A percentile compares a stretch with the other conserved stretches of the same genome.
Conservation (phyloP, 2,888 invertebrate species). For the Mesorhabditis belari region DNA sequence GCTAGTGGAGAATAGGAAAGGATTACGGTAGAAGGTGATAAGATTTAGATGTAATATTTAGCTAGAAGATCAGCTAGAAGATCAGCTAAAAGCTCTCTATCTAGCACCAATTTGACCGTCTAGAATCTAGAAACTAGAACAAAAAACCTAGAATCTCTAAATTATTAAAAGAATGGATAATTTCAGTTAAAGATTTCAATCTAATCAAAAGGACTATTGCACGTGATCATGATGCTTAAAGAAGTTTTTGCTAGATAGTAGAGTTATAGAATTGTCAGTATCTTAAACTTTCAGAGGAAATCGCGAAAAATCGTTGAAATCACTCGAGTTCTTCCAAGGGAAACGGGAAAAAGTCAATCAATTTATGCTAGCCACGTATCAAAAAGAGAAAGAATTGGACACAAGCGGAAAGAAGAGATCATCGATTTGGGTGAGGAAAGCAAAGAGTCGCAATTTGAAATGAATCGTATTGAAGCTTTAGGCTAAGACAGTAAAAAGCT, state of each 20-base stretch:
- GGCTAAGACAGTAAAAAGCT: no score
- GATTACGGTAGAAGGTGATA: not conserved
- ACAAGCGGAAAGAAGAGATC: not conserved
- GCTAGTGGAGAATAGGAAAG: not conserved
- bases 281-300: conserved; percentile 31
- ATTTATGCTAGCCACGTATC: conserved; percentile 26
- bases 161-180: no score
- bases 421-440: no score
- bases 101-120: not conserved
- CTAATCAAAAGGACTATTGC: no score
- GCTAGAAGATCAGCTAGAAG: not conserved
- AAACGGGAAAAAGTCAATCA: conserved; percentile 16
- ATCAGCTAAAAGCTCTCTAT: not conserved
- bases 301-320: conserved; percentile 22
- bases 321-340: conserved; percentile 44
- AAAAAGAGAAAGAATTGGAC: conserved; percentile 23
- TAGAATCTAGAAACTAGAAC: no score
- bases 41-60: conserved; percentile 1
- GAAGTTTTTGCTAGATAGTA: no score
- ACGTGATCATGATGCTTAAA: no score
- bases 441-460: no score
- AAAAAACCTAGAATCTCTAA: no score
- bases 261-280: no score
- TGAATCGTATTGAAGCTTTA: no score
- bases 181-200: no score